These are phyloP conservation scores for Ophiodon elongatus DNA, from an alignment of 2,113 vertebrate genomes.

Conservation along the genomic window DNA sequence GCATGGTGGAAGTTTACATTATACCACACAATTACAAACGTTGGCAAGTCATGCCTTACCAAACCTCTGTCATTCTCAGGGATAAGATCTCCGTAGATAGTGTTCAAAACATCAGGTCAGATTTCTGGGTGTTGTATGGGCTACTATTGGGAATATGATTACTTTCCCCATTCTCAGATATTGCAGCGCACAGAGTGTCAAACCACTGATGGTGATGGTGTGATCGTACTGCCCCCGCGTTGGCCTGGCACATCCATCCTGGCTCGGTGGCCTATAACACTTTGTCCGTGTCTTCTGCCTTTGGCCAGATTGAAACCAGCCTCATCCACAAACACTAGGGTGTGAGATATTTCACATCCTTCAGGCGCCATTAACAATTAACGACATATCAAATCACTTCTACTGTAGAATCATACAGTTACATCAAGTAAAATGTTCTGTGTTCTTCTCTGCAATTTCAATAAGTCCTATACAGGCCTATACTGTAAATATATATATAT, in stretches of 20 bases:
- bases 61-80: neutral
- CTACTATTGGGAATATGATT: too few species aligned
- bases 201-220: too few species aligned
- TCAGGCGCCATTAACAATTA: neutral
- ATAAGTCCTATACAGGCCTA: neutral
- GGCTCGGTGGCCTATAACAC: neutral
- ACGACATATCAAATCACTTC: neutral
- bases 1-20: neutral
- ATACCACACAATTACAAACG: neutral
- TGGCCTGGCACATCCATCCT: neutral
- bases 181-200: too few species aligned
- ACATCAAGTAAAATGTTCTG: neutral
- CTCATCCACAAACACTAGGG: neutral
- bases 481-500: neutral
- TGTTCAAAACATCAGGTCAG: neutral
- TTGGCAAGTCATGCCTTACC: too few species aligned
- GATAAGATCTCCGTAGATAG: neutral
- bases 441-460: neutral
- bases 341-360: neutral
- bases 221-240: neutral
- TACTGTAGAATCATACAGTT: neutral
- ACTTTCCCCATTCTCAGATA: neutral
- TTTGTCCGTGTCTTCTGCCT: neutral
- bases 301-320: neutral
- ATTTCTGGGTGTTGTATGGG: too few species aligned